Base-by-base conservation (phyloP, 2,113 vertebrate species). In the Lasiurus cinereus region DNA sequence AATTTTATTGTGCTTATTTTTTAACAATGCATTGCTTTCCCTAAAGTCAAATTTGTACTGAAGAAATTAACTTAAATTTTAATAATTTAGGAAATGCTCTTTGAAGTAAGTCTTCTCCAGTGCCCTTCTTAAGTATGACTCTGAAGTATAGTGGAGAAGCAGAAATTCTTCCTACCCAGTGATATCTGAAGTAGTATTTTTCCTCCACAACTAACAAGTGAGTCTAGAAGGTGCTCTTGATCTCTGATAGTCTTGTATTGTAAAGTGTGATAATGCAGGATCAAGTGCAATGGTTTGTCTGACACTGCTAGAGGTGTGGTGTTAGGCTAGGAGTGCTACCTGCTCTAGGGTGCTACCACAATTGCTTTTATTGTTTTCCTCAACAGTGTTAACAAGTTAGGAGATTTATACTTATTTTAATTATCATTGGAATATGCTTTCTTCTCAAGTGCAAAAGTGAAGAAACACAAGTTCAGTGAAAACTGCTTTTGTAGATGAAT, bases 21-120 rank as follows among this genome's bases (percentile, higher is more conserved):
- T 67, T 70, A 82, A 88, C 1, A 88, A 8, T 85, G 29, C 88
- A 13, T n/a, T 94, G 8, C 16, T 93, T 88, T 77, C n/a, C 52
- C 5, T 36, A 67, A 83, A 73, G 29, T 5, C 3, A 78, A 54
- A 93, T 39, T 95, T 39, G 69, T 43, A 72, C 3, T 2, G 8
- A 2, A 56, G n/a, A 88, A 94, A 69, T 84, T 67, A 56, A 82
- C 12, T 24, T 84, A 79, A 54, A 86, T 74, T 78, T 93, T 74
- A 91, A 79, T 67, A 43, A 82, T 59, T 91, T 14, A 33, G 21
- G 1, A 92, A 74, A 70, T 76, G 64, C 31, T 54, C 9, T 64
- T 36, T 50, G 50, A 93, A 4, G 9, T n/a, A 50, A 84, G 11
- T 36, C 70, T 92, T 19, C 27, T 6, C 10, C 8, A 80, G 27